Conservation (phyloP, 1,140 invertebrate genomes). For the Sarcophaga peregrina region DNA sequence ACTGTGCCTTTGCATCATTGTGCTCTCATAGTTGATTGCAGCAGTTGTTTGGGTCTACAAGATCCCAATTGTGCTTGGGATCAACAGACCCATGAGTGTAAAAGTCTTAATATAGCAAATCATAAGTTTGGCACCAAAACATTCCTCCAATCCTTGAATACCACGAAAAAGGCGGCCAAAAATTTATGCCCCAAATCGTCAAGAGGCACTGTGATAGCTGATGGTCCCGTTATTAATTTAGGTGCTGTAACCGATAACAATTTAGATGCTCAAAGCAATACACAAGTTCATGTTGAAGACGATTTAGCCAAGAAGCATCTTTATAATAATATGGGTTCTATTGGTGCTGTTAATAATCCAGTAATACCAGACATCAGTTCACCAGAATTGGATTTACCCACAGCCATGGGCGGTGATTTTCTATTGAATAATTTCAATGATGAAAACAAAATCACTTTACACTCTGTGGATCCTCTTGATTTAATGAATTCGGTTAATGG, state of each 20-base stretch:
- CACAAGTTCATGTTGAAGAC: slow-evolving; percentile 50
- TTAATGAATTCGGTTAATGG: slow-evolving; percentile 58
- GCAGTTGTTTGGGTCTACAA: slow-evolving; percentile 89
- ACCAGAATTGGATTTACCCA: slow-evolving; percentile 47
- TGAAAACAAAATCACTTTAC: slow-evolving; percentile 59
- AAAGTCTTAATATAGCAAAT: slow-evolving; percentile 74
- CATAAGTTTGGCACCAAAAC: slow-evolving; percentile 74
- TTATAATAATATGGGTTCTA: slow-evolving; percentile 54
- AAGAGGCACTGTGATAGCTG: slow-evolving; percentile 46
- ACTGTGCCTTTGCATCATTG: slow-evolving; percentile 91
- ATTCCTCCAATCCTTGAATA: slow-evolving; percentile 80
- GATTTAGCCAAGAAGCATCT: slow-evolving; percentile 54
- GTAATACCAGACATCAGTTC: slow-evolving; percentile 43
- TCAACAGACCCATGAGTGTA: slow-evolving; percentile 78
- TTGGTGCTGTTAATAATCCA: slow-evolving; percentile 34
- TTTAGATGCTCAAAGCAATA: slow-evolving; percentile 31
- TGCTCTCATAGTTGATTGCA: slow-evolving; percentile 70
- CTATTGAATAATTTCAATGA: slow-evolving; percentile 52
- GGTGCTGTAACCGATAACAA: slow-evolving; percentile 45
- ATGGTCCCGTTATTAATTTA: slow-evolving; percentile 40
- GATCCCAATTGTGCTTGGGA: slow-evolving; percentile 99
- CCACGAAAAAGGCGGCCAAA: slow-evolving; percentile 72
- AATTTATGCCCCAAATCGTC: slow-evolving; percentile 59
- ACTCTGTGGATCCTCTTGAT: slow-evolving; percentile 58
- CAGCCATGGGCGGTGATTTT: slow-evolving; percentile 54